A percentile compares a stretch with the other conserved stretches of the same genome.
These are phyloP conservation scores for Urocitellus parryii DNA, from an alignment of 2,113 vertebrate species.

Conservation along the genomic window DNA sequence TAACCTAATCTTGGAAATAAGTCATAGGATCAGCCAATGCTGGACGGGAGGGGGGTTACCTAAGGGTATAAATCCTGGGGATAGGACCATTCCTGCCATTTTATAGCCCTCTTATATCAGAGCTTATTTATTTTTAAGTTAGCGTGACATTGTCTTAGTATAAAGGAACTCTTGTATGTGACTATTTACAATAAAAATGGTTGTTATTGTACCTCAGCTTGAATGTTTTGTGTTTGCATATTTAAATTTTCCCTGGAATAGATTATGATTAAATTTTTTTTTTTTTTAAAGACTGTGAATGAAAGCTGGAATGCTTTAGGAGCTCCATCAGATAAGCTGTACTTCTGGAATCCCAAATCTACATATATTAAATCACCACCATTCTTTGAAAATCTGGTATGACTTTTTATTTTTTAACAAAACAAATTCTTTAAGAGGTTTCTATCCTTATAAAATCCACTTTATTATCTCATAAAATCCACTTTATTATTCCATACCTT, in stretches of 20 bases:
- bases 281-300: constrained; percentile 92
- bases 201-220: background rate
- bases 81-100: background rate
- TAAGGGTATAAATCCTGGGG: background rate
- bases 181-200: background rate
- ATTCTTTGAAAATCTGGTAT: constrained; percentile 96
- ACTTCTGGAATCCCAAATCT: constrained; percentile 95
- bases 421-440: background rate
- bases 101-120: background rate
- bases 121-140: background rate
- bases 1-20: background rate
- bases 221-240: constrained; percentile 31
- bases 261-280: background rate
- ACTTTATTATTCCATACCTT: background rate
- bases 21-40: background rate
- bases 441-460: background rate
- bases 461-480: background rate
- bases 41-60: no score
- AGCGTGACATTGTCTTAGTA: background rate
- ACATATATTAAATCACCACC: constrained; percentile 99
- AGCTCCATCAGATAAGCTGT: constrained; percentile 93
- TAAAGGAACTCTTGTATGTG: background rate
- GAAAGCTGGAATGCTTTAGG: constrained; percentile 95
- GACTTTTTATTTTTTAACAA: constrained; percentile 38
- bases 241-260: constrained; percentile 53